Evolutionary conservation across 2,888 invertebrate genomes (phyloP).

Genomic region (Ennomos quercinarius): DNA sequence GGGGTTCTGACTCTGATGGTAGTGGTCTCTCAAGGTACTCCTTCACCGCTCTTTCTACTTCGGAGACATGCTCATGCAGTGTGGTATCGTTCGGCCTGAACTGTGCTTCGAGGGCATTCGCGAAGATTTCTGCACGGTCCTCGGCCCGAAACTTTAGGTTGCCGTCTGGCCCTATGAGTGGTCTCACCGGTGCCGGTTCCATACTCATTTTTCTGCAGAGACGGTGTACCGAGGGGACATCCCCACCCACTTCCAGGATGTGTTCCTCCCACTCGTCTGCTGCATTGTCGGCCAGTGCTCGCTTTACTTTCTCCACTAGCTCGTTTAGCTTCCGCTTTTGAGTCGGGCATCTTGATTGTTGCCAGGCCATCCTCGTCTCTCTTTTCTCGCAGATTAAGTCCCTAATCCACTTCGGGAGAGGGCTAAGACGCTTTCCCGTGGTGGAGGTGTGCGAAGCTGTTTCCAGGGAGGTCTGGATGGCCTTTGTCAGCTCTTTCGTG

Average conservation of each 20-base stretch:
- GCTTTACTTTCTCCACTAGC: neutral
- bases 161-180: slow-evolving; percentile 3
- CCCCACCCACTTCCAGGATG: neutral
- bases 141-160: neutral
- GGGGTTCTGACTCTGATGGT: too few species aligned
- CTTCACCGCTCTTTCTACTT: too few species aligned
- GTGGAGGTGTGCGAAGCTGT: slow-evolving; percentile 5
- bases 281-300: slow-evolving; percentile 1
- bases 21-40: neutral
- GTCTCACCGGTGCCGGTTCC: neutral
- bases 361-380: slow-evolving; percentile 9
- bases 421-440: neutral
- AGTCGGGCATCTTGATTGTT: slow-evolving; percentile 10
- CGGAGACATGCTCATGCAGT: too few species aligned
- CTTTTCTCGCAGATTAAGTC: slow-evolving; percentile 6
- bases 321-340: slow-evolving; percentile 4
- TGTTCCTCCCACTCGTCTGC: slow-evolving; percentile 9
- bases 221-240: slow-evolving; percentile 3
- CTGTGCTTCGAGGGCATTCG: slow-evolving; percentile 3
- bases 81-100: slow-evolving; percentile 7
- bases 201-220: slow-evolving; percentile 1
- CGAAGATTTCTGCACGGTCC: slow-evolving; percentile 12
- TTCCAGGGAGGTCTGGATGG: neutral
- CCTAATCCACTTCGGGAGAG: slow-evolving; percentile 8
- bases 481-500: neutral